Conservation (phyloP, 2,888 invertebrate species). For the Vannuccia rotundouncinata region DNA sequence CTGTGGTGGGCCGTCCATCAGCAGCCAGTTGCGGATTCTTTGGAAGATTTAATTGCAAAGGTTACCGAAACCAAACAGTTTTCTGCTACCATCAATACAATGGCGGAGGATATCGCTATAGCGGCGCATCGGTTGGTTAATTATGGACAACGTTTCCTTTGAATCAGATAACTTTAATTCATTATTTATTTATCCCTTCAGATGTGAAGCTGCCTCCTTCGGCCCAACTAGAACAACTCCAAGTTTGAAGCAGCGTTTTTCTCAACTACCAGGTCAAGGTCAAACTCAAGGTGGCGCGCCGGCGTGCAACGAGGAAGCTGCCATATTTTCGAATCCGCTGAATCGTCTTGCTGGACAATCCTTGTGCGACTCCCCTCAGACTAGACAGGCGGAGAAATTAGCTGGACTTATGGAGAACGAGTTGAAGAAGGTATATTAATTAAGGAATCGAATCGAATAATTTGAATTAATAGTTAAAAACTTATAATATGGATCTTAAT, state of each 20-base stretch:
- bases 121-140: background rate
- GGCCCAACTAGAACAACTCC: background rate
- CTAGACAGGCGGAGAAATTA: constrained; percentile 15
- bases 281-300: background rate
- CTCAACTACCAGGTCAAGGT: background rate
- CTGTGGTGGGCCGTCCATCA: constrained; percentile 60
- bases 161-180: no score
- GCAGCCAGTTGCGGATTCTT: constrained; percentile 68
- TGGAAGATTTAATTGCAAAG: constrained; percentile 61
- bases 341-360: constrained; percentile 5
- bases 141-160: background rate
- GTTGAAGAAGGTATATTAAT: background rate
- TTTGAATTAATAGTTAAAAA: background rate
- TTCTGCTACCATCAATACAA: background rate
- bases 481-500: no score
- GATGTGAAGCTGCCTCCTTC: background rate
- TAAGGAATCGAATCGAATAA: background rate
- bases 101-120: background rate
- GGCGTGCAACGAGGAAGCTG: background rate
- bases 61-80: constrained; percentile 58
- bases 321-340: background rate
- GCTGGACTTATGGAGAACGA: background rate
- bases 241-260: background rate
- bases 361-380: background rate
- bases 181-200: no score